Evolutionary conservation across 2,797 vertebrate genomes (phyloP).

Genomic region (Toxotes lorentzi): DNA sequence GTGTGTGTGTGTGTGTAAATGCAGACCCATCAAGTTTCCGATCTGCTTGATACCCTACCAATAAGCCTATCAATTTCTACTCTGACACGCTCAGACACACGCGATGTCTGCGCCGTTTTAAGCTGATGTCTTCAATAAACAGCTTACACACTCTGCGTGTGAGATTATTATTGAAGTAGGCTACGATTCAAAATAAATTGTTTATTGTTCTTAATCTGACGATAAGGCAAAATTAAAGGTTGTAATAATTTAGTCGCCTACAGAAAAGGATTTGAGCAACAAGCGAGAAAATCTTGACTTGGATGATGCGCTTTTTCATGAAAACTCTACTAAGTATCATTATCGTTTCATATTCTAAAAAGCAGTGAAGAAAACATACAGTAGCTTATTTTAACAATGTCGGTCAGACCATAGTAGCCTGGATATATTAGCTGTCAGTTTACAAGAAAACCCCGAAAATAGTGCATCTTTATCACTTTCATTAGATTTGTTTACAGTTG

Average conservation of each 20-base stretch:
- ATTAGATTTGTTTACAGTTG: constrained; percentile 10
- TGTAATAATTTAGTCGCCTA: neutral
- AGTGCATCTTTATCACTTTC: neutral
- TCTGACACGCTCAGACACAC: neutral
- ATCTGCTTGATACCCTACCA: constrained; percentile 18
- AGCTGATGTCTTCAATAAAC: neutral
- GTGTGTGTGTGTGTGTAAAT: neutral
- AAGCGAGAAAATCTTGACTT: neutral
- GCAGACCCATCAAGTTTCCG: constrained; percentile 29
- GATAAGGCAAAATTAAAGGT: neutral
- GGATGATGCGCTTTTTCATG: neutral
- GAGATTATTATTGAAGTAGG: neutral
- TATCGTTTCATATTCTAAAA: neutral
- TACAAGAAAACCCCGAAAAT: neutral
- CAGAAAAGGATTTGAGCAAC: neutral
- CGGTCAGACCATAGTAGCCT: neutral
- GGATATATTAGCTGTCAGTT: neutral
- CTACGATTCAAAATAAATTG: neutral
- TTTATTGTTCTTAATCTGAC: too few relatives aligned
- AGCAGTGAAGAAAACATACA: neutral
- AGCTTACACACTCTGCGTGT: neutral
- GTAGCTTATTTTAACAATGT: neutral
- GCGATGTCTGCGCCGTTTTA: neutral
- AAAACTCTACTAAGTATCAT: neutral
- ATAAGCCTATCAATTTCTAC: constrained; percentile 14